These are phyloP conservation scores for Odontocerum albicorne DNA, from an alignment of 2,888 invertebrate species.

Conservation along the genomic window DNA sequence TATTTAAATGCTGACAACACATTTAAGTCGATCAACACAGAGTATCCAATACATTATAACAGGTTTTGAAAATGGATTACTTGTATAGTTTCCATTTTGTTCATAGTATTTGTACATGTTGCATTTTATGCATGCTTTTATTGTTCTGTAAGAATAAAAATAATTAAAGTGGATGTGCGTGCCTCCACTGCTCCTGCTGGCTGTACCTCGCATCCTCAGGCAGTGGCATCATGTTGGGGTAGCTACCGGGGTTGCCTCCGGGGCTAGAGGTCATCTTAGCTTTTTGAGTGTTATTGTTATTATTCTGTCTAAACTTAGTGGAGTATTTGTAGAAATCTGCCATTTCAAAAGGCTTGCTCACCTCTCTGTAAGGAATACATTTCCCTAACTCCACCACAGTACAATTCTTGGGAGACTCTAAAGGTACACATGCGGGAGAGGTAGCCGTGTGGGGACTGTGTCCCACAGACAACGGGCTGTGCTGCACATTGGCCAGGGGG, in stretches of 20 bases:
- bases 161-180: constrained; percentile 17
- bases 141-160: too few species aligned
- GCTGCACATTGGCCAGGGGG: too few species aligned
- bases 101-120: too few species aligned
- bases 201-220: constrained; percentile 1
- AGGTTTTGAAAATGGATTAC: too few species aligned
- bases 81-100: too few species aligned
- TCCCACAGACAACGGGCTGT: too few species aligned
- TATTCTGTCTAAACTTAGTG: constrained; percentile 81
- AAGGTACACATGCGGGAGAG: too few species aligned
- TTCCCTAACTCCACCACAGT: constrained; percentile 86
- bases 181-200: constrained; percentile 22
- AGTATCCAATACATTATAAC: too few species aligned
- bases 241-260: neutral
- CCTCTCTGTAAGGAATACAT: constrained; percentile 89
- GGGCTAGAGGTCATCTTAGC: too few species aligned
- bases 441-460: constrained; percentile 40
- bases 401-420: constrained; percentile 80
- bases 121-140: too few species aligned
- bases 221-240: constrained; percentile 1
- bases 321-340: constrained; percentile 98
- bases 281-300: constrained; percentile 27
- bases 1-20: too few species aligned
- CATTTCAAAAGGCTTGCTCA: constrained; percentile 97
- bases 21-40: too few species aligned